Evolutionary conservation across 2,797 vertebrate species (phyloP).

Genomic region (Rousettus madagascariensis): DNA sequence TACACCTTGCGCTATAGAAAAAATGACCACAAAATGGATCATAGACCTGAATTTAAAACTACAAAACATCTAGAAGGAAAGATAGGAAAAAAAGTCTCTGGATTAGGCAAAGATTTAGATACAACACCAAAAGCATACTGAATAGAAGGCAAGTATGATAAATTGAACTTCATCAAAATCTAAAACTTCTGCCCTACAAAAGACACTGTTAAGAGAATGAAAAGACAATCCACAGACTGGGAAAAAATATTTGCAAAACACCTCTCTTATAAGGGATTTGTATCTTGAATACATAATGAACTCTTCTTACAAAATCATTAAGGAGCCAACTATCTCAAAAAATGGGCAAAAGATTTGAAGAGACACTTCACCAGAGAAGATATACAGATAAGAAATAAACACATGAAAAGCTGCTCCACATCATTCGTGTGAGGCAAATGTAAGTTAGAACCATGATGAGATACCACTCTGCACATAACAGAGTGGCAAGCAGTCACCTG

Average conservation of each 20-base stretch:
- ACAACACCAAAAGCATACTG: not conserved
- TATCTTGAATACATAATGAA: not conserved
- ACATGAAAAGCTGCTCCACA: not conserved
- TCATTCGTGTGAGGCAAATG: not conserved
- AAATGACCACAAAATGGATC: not conserved
- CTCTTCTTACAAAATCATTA: not conserved
- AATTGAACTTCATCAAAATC: not conserved
- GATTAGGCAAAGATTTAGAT: not conserved
- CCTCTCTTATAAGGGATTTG: not conserved
- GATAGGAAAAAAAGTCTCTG: not conserved
- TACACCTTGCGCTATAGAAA: not conserved
- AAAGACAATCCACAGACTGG: not conserved
- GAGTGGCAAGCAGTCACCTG: not conserved
- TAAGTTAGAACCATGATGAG: not conserved
- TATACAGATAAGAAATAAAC: not conserved
- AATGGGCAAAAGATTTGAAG: not conserved
- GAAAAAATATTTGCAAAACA: not conserved
- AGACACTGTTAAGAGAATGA: not conserved
- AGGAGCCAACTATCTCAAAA: not conserved
- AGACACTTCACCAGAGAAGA: not conserved
- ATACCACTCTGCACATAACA: fast-evolving
- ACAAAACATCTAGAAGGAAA: not conserved
- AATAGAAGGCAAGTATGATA: not conserved
- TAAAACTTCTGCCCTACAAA: not conserved
- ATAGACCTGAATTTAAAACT: not conserved